Base-by-base conservation (phyloP, 2,797 vertebrate species). In the Diglossa cyanea region DNA sequence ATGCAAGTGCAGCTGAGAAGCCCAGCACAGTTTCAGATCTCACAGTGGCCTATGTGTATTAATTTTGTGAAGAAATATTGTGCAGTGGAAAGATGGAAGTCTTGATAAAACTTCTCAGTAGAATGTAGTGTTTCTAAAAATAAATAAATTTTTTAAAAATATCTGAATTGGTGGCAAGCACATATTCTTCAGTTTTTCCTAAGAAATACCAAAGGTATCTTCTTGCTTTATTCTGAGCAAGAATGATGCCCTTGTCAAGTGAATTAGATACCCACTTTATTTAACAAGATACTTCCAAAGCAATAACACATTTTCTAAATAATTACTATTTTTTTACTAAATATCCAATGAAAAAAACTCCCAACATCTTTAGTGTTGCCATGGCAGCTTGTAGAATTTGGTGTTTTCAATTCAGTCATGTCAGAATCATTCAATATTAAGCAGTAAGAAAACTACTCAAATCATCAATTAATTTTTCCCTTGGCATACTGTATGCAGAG, bases 71-170 rank as follows among this genome's bases (percentile, higher is more conserved):
- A 73, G 47, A 71, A 84, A 60, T 72, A 51, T 47, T 3, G 4
- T 44, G 47, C 39, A 11, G 0, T 60, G 53, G 37, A 35, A 86
- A 67, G 25, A 26, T 37, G 30, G 21, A 77, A n/a, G n/a, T 28
- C 19, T 19, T 50, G 16, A 31, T 55, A 47, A 60, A 85, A 60
- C 63, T 62, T 53, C 13, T 35, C 8, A 15, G 19, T 61, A 54
- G 17, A 65, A 50, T 60, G n/a, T 35, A 86, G 26, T 39, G 33
- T 35, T 81, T 81, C 31, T 55, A 39, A 86, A 90, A 80, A 10
- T 6, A 44, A 35, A n/a, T 15, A 28, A 5, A 14, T 13, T 39
- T 2, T 25, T 0, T 0, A 0, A 13, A 17, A 50, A 54, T 26
- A 33, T 54, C 8, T 19, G 3, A 54, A 20, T 74, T 42, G 17